A percentile compares a stretch with the other conserved stretches of the same genome.
phyloP scores from a whole-genome alignment of 2,113 vertebrate genomes.

The Mionectes macconnelli region DNA sequence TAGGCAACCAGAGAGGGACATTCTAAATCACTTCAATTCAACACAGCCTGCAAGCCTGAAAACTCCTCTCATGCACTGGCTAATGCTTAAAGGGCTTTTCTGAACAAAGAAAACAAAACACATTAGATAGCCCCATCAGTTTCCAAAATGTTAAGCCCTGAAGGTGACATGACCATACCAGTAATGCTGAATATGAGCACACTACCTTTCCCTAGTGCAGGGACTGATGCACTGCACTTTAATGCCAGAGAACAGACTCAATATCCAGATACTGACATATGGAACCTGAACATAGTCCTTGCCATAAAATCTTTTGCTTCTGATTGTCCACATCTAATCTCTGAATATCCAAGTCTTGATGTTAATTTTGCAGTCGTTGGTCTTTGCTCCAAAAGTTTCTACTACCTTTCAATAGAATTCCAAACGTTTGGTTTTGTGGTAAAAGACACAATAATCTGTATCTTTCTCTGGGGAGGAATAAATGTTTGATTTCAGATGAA shows the following conservation, averaged over 20 bases:
- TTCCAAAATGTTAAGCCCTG: constrained; percentile 3
- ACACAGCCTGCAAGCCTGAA: background rate
- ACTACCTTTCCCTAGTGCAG: background rate
- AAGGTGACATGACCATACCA: background rate
- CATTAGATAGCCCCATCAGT: background rate
- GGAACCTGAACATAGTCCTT: background rate
- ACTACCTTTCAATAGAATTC: background rate
- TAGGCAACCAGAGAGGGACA: background rate
- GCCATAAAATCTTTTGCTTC: background rate
- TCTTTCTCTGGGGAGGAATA: background rate
- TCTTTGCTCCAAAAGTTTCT: background rate
- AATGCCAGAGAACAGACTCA: background rate
- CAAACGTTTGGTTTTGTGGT: background rate
- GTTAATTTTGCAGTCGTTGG: background rate
- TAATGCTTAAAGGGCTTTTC: constrained; percentile 16
- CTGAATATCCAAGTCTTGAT: background rate
- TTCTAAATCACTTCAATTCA: constrained; percentile 7
- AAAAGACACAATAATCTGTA: background rate
- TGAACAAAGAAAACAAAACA: background rate
- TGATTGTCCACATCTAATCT: background rate
- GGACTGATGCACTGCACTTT: background rate
- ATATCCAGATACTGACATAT: background rate
- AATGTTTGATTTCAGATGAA: background rate
- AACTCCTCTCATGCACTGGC: background rate
- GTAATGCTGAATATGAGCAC: background rate